Conservation (phyloP, 2,113 vertebrate species). For the Rhinoderma darwinii region DNA sequence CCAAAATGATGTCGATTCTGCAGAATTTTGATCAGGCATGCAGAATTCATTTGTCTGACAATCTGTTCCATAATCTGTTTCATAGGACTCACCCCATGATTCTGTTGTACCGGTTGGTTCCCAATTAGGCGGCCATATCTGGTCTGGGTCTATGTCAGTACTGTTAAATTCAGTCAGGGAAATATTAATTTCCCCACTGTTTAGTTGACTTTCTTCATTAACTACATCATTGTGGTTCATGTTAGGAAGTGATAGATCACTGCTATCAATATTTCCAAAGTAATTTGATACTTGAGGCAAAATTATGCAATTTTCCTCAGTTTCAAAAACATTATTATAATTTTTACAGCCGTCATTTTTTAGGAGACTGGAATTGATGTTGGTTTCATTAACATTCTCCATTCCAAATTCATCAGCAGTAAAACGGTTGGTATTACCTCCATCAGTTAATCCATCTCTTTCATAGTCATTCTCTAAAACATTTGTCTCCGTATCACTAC, state of each 20-base stretch:
- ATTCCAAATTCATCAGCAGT: not conserved
- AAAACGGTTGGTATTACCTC: not conserved
- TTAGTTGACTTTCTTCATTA: slow-evolving; percentile 35
- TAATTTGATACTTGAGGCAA: slow-evolving; percentile 53
- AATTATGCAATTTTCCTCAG: slow-evolving; percentile 43
- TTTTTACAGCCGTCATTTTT: slow-evolving; percentile 46
- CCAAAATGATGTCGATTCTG: slow-evolving; percentile 71
- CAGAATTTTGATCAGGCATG: slow-evolving; percentile 64
- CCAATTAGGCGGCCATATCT: slow-evolving; percentile 70
- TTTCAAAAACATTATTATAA: not conserved
- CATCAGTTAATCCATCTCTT: not conserved
- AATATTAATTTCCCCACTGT: slow-evolving; percentile 59
- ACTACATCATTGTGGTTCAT: slow-evolving; percentile 61
- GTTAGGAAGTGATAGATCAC: slow-evolving; percentile 57
- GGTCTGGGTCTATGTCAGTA: slow-evolving; percentile 61
- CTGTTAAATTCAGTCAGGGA: slow-evolving; percentile 61
- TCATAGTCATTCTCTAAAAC: not conserved
- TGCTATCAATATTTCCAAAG: slow-evolving; percentile 54
- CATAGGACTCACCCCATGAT: slow-evolving; percentile 68
- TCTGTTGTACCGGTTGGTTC: slow-evolving; percentile 69
- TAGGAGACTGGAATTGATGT: slow-evolving; percentile 30
- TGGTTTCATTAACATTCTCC: slow-evolving; percentile 56
- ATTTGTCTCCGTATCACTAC: not conserved
- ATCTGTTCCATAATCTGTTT: slow-evolving; percentile 63
- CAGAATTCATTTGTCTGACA: slow-evolving; percentile 68